Conservation (phyloP, 2,113 vertebrate species). For the Hiodon tergisus region DNA sequence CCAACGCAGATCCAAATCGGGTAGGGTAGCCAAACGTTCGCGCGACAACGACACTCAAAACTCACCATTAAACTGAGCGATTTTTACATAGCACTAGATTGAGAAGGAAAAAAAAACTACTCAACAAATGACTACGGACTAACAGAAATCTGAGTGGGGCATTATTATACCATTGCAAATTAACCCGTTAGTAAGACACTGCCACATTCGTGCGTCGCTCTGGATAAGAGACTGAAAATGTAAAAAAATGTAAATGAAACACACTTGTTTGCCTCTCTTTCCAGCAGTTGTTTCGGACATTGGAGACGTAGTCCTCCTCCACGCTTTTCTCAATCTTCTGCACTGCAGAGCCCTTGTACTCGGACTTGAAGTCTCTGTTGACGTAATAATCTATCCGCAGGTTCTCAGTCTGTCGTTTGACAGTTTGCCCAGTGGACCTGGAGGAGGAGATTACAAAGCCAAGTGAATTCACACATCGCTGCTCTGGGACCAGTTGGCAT, state of each 20-base stretch:
- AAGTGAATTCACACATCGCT: not conserved
- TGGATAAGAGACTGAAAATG: too few species aligned
- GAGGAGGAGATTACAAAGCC: not conserved
- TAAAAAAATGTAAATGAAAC: constrained; percentile 37
- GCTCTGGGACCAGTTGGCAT: not conserved
- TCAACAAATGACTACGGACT: too few species aligned
- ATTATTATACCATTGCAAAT: too few species aligned
- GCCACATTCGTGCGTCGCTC: too few species aligned
- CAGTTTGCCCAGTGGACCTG: constrained; percentile 85
- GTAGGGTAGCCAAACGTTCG: not conserved
- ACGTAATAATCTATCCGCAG: constrained; percentile 84
- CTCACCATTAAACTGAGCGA: not conserved
- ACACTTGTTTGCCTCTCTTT: constrained; percentile 95
- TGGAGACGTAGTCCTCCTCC: constrained; percentile 93
- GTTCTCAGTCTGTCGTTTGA: constrained; percentile 89
- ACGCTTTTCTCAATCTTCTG: constrained; percentile 93
- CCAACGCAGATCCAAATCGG: not conserved
- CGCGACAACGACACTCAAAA: not conserved
- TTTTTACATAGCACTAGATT: not conserved
- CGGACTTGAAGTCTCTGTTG: constrained; percentile 87
- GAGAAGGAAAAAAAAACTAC: too few species aligned
- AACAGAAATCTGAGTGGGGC: too few species aligned
- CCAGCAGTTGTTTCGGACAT: constrained; percentile 95
- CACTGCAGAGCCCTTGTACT: constrained; percentile 81
- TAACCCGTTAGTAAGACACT: too few species aligned